phyloP scores from a whole-genome alignment of 2,888 invertebrate genomes.

The Syrista parreyssii region DNA sequence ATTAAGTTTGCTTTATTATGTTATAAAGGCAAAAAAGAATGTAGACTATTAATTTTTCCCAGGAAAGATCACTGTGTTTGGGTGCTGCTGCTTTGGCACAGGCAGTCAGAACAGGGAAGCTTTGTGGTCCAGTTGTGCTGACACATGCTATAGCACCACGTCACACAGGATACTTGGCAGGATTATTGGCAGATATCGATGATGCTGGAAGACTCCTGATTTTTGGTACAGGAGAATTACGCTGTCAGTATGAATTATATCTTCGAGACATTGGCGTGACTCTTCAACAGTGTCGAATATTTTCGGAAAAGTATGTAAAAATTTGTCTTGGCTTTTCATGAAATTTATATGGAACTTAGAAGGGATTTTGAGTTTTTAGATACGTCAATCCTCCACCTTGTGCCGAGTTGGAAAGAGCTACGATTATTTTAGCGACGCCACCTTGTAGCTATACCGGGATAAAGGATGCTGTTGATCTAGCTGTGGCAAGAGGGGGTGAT shows the following conservation, averaged over 20 bases:
- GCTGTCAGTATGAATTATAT: constrained; percentile 75
- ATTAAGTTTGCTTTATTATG: not conserved
- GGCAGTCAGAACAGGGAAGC: constrained; percentile 73
- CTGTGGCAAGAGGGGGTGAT: constrained; percentile 77
- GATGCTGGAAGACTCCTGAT: constrained; percentile 72
- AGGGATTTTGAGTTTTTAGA: constrained; percentile 16
- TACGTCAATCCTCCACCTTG: constrained; percentile 52
- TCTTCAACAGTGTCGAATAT: constrained; percentile 51
- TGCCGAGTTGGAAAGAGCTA: constrained; percentile 71
- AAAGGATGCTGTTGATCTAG: constrained; percentile 82
- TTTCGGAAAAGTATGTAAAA: constrained; percentile 50
- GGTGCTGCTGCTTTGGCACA: constrained; percentile 82
- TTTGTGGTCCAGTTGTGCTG: constrained; percentile 81
- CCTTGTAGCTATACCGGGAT: constrained; percentile 86
- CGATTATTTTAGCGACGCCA: constrained; percentile 79
- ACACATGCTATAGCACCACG: constrained; percentile 84
- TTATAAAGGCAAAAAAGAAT: not conserved
- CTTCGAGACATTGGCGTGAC: constrained; percentile 77
- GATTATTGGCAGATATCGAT: constrained; percentile 72
- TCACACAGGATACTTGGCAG: constrained; percentile 82
- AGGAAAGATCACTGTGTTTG: constrained; percentile 85
- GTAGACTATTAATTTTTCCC: not conserved
- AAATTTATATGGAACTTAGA: not conserved
- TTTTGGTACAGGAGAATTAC: constrained; percentile 71
- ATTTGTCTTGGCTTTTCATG: not conserved